These are phyloP conservation scores for Drosophila yakuba DNA, from an alignment of 1,140 invertebrate genomes.

Conservation along the genomic window DNA sequence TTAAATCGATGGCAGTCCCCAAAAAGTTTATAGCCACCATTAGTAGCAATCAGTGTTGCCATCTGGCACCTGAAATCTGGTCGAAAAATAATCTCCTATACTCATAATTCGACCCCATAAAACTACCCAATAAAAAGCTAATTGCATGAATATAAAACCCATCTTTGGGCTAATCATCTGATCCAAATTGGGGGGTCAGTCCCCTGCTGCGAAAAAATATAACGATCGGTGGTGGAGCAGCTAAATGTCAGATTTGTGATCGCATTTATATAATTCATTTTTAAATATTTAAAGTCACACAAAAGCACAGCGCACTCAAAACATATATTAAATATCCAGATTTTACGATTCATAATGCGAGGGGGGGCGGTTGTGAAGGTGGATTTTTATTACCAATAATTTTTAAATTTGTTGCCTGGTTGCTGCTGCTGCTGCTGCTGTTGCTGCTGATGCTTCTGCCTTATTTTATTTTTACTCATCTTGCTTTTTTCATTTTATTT, in stretches of 20 bases:
- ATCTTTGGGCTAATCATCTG: slow-evolving; percentile 51
- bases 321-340: slow-evolving; percentile 77
- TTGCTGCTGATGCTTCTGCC: slow-evolving; percentile 29
- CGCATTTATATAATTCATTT: slow-evolving; percentile 82
- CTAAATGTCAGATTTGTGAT: slow-evolving; percentile 72
- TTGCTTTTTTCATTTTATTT: slow-evolving; percentile 1
- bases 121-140: slow-evolving; percentile 57
- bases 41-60: slow-evolving; percentile 17
- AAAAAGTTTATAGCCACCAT: slow-evolving; percentile 16
- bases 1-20: slow-evolving; percentile 2
- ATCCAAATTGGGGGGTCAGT: slow-evolving; percentile 36
- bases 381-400: slow-evolving; percentile 82
- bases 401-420: slow-evolving; percentile 75
- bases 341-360: slow-evolving; percentile 75
- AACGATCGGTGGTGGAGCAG: slow-evolving; percentile 22
- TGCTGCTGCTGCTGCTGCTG: slow-evolving; percentile 33
- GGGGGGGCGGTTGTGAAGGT: slow-evolving; percentile 45
- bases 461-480: slow-evolving; percentile 15
- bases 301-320: slow-evolving; percentile 51
- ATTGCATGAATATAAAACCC: slow-evolving; percentile 67
- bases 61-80: slow-evolving; percentile 9
- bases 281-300: slow-evolving; percentile 70
- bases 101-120: slow-evolving; percentile 6
- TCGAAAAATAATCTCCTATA: background rate
- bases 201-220: slow-evolving; percentile 11